phyloP scores from a whole-genome alignment of 2,888 invertebrate species.

The Mactromeris polynyma region DNA sequence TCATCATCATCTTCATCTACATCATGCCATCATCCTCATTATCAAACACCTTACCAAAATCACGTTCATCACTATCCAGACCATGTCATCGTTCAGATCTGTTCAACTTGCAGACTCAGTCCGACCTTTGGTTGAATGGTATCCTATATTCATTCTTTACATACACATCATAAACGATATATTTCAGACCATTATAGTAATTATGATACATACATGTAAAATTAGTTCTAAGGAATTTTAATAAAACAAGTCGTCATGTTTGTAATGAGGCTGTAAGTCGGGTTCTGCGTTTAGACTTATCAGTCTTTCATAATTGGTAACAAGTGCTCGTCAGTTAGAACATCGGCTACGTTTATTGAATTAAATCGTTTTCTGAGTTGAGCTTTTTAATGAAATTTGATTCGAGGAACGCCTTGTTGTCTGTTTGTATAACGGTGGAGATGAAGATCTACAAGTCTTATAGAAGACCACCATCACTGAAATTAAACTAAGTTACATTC shows the following conservation, averaged over 20 bases:
- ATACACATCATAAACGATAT: not conserved
- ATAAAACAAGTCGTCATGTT: not conserved
- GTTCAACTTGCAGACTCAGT: too few species aligned
- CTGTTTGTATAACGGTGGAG: not conserved
- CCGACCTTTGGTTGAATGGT: too few species aligned
- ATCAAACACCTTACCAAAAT: not conserved
- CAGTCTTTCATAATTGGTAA: conserved; percentile 39
- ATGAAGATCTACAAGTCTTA: conserved; percentile 4
- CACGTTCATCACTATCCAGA: not conserved
- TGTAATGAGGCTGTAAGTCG: not conserved
- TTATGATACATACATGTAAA: not conserved
- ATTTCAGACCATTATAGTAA: not conserved
- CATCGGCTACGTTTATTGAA: conserved; percentile 33
- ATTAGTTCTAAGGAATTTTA: not conserved
- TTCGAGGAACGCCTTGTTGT: conserved; percentile 29
- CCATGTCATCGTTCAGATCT: too few species aligned
- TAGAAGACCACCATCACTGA: conserved; percentile 25
- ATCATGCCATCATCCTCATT: not conserved
- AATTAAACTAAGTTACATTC: not conserved
- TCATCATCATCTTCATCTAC: not conserved
- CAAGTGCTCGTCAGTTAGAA: conserved; percentile 35
- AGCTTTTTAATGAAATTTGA: conserved; percentile 26
- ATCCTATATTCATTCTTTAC: not conserved
- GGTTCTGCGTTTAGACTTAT: conserved; percentile 33
- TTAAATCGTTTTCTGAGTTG: conserved; percentile 31